phyloP scores from a whole-genome alignment of 2,888 invertebrate species.

The Cacoxenus indagator region DNA sequence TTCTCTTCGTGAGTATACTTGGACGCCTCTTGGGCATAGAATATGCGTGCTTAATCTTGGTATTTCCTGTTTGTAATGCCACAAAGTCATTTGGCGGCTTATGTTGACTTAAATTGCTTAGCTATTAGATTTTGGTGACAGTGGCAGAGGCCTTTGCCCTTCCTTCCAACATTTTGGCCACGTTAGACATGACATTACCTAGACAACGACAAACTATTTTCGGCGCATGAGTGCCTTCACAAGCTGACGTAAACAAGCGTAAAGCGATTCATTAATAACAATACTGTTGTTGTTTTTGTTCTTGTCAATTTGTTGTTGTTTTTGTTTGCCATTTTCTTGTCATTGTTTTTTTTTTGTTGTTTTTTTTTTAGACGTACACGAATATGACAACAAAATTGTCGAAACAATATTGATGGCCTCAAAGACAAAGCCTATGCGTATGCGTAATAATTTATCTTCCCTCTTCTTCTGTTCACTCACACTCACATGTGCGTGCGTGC shows the following conservation, averaged over 20 bases:
- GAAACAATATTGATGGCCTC: constrained; percentile 11
- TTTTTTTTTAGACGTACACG: neutral
- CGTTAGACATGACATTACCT: no score
- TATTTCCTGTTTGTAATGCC: constrained; percentile 42
- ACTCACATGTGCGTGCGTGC: constrained; percentile 4
- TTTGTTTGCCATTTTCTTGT: no score
- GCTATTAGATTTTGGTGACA: constrained; percentile 18
- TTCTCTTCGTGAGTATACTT: no score
- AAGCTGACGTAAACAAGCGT: constrained; percentile 36
- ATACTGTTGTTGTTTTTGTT: no score
- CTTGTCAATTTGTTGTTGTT: no score
- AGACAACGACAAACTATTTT: no score
- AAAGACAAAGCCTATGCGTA: constrained; percentile 46
- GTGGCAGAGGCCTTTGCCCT: neutral
- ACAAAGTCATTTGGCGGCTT: constrained; percentile 62
- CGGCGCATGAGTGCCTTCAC: neutral
- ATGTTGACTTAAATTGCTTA: constrained; percentile 39
- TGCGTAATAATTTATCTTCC: constrained; percentile 50
- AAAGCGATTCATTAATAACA: constrained; percentile 52
- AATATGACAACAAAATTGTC: neutral
- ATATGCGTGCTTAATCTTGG: constrained; percentile 52
- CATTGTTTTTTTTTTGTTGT: no score
- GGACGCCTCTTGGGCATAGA: constrained; percentile 31
- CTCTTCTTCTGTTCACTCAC: neutral
- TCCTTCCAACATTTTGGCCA: no score